Percentiles rank a stretch among this genome's conserved stretches.
These are phyloP conservation scores for Asbolus verrucosus DNA, from an alignment of 1,140 invertebrate species.

Conservation along the genomic window DNA sequence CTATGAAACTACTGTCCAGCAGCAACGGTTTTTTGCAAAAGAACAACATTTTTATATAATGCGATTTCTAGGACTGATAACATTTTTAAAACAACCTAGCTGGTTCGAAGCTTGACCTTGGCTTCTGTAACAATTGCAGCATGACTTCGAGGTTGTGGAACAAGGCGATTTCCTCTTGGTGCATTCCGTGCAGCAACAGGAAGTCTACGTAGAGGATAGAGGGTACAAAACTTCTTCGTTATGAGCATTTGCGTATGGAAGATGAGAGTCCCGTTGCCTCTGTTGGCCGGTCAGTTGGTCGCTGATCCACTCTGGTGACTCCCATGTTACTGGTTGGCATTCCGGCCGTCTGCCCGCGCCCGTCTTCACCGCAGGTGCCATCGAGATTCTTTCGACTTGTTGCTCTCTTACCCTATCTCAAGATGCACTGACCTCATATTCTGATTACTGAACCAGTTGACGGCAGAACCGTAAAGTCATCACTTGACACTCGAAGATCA, in stretches of 20 bases:
- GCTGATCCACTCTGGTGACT: constrained; percentile 12
- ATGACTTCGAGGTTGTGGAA: constrained; percentile 31
- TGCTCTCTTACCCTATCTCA: constrained; percentile 1
- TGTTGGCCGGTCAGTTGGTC: constrained; percentile 28
- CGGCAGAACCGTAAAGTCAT: not conserved
- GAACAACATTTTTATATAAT: not conserved
- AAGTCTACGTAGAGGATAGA: not conserved
- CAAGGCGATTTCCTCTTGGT: constrained; percentile 34
- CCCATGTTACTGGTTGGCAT: constrained; percentile 14
- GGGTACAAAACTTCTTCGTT: constrained; percentile 18
- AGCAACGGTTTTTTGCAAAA: too few relatives aligned
- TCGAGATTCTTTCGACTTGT: constrained; percentile 35
- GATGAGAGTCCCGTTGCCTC: constrained; percentile 6
- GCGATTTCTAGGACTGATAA: not conserved
- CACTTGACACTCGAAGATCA: too few relatives aligned
- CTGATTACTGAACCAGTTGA: not conserved
- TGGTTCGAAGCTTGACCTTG: constrained; percentile 14
- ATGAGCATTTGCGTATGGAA: constrained; percentile 11
- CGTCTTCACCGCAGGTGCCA: constrained; percentile 23
- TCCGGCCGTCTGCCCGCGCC: constrained; percentile 17
- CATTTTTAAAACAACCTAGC: not conserved
- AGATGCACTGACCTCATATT: constrained; percentile 15
- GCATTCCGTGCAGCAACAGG: constrained; percentile 18
- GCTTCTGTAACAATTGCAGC: constrained; percentile 38
- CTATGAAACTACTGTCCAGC: too few relatives aligned